A percentile compares a stretch with the other conserved stretches of the same genome.
phyloP scores from a whole-genome alignment of 1,140 invertebrate genomes.

The Drosophila burlai region DNA sequence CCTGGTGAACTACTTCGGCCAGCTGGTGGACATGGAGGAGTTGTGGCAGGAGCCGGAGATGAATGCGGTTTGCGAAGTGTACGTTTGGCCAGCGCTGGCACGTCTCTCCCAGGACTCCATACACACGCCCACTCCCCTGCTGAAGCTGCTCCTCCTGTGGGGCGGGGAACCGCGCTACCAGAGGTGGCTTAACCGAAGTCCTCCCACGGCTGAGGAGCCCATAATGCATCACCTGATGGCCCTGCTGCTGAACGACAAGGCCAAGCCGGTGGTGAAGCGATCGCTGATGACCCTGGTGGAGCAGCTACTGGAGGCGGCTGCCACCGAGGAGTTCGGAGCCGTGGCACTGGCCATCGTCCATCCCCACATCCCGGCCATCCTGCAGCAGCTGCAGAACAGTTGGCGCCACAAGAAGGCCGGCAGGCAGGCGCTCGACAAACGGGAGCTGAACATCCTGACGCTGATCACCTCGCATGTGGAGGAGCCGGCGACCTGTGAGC shows the following conservation, averaged over 20 bases:
- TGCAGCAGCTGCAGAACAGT: conserved; percentile 90
- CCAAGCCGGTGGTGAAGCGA: conserved; percentile 88
- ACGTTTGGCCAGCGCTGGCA: conserved; percentile 93
- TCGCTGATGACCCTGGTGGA: conserved; percentile 92
- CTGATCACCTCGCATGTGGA: conserved; percentile 91
- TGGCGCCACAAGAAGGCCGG: conserved; percentile 83
- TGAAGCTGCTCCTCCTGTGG: conserved; percentile 93
- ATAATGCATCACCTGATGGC: conserved; percentile 87
- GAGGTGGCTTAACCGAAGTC: conserved; percentile 41
- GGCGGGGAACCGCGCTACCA: conserved; percentile 82
- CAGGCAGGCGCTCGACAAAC: conserved; percentile 86
- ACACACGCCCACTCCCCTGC: conserved; percentile 92
- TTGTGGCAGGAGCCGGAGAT: conserved; percentile 90
- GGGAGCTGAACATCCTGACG: conserved; percentile 92
- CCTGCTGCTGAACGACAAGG: conserved; percentile 89
- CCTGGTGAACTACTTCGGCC: conserved; percentile 91
- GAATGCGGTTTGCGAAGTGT: conserved; percentile 90
- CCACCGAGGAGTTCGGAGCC: conserved; percentile 53
- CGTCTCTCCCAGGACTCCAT: conserved; percentile 92
- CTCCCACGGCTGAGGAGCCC: conserved; percentile 57
- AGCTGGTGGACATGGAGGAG: conserved; percentile 89
- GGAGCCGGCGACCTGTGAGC: conserved; percentile 88
- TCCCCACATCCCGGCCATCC: conserved; percentile 90
- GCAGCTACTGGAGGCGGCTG: conserved; percentile 89
- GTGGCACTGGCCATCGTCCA: conserved; percentile 73